These are phyloP conservation scores for Dolomedes plantarius DNA, from an alignment of 2,888 invertebrate genomes.

Conservation along the genomic window DNA sequence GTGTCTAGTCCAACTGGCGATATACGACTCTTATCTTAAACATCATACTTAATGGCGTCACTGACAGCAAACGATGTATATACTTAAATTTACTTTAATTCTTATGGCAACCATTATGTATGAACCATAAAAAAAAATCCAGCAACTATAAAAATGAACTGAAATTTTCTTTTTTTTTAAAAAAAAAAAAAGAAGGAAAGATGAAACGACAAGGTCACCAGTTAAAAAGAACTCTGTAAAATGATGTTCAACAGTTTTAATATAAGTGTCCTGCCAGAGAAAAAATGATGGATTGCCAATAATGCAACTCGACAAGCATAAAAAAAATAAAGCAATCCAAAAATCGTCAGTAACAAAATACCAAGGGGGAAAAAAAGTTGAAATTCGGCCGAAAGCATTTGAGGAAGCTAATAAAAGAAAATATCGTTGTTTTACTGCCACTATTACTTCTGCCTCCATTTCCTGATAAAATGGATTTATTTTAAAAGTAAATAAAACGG, in stretches of 20 bases:
- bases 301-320: neutral
- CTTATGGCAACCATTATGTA: too few species aligned
- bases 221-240: too few species aligned
- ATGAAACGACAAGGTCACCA: too few species aligned
- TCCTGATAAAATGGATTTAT: neutral
- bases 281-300: neutral
- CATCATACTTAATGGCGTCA: too few species aligned
- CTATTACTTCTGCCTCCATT: neutral
- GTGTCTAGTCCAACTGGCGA: too few species aligned
- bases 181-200: too few species aligned
- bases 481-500: neutral
- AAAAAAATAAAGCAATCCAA: neutral
- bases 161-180: too few species aligned
- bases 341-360: neutral
- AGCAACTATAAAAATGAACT: too few species aligned
- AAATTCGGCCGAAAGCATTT: neutral
- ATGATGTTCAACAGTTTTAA: neutral
- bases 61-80: too few species aligned
- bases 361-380: neutral
- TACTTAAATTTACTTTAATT: too few species aligned
- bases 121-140: too few species aligned
- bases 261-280: neutral
- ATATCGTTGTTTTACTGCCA: neutral
- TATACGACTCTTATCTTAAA: too few species aligned
- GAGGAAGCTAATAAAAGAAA: neutral